Evolutionary conservation across 92 coral and sea anemone genomes (phyloP), one percentile per base, ranked within the genome.

Genomic region (Scolanthus callimorphus): DNA sequence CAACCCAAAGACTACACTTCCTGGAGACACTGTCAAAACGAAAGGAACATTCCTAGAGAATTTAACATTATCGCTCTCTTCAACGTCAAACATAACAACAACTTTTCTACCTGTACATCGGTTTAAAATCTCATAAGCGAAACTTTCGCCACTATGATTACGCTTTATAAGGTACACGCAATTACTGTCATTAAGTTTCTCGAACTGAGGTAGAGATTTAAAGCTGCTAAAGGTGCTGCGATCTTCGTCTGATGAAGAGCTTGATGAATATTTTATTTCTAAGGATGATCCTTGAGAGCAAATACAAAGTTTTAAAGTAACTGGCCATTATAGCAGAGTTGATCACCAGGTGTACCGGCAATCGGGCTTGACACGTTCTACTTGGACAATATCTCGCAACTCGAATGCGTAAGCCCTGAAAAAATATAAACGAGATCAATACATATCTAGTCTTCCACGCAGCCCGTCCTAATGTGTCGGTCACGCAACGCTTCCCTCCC

Each of bases 311-410:
- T 83, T 74, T 2, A 69, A 28, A 1, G 69, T 46, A 79, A 79
- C 51, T 76, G 71, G 26, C 97, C 97, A 28, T 83, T 91, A 78
- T 76, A 91, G 62, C 97, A 91, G 24, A 91, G 76, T 29, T 84
- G 87, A 38, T 80, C 80, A 1, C 79, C 79, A 62, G n/a, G 43
- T 20, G 87, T 80, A 25, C 86, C 91, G 44, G 39, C 55, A 39
- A 90, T 86, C 0, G 95, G 97, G 17, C 63, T 48, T 11, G 70
- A 49, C 11, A 70, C 25, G 2, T 66, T 80, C 31, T 76, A 51
- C 6, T 65, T 58, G 2, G 25, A 24, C 26, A 90, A 64, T 0
- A 90, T 59, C 51, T 86, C 89, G 37, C 97, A 90, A 48, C 90
- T 76, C 26, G 97, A 79, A 58, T 86, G 86, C 15, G 97, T 90